These are phyloP conservation scores for Sebastes vulpes DNA, from an alignment of 2,797 vertebrate species.

Conservation along the genomic window DNA sequence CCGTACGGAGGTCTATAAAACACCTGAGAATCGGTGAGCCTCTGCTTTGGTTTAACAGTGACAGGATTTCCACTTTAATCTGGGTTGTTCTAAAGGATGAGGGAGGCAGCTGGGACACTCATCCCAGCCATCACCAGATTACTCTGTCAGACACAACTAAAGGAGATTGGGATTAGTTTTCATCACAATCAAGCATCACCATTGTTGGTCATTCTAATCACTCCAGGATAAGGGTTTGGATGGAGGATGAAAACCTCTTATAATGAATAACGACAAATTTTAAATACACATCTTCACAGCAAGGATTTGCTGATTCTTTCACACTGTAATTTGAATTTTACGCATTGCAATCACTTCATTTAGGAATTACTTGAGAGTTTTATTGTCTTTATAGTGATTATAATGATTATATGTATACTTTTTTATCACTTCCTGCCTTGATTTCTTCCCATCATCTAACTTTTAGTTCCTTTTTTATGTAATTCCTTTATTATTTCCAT, in stretches of 20 bases:
- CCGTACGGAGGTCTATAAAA: not conserved
- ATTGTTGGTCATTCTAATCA: constrained; percentile 27
- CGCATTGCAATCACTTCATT: not conserved
- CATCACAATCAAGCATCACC: constrained; percentile 37
- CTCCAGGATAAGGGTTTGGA: not conserved
- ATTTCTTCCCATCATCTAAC: not conserved
- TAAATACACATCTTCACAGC: not conserved
- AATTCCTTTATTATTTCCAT: not conserved
- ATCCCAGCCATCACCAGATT: constrained; percentile 47
- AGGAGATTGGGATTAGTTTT: constrained; percentile 51
- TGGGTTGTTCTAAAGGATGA: constrained; percentile 11
- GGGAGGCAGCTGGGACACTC: constrained; percentile 42
- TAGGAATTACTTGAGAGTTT: not conserved
- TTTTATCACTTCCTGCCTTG: not conserved
- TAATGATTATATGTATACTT: not conserved
- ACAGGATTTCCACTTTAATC: constrained; percentile 44
- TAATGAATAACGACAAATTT: not conserved
- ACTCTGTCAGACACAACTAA: constrained; percentile 31
- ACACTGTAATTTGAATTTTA: not conserved
- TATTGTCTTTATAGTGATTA: not conserved
- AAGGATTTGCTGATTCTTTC: not conserved
- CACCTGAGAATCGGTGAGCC: constrained; percentile 6
- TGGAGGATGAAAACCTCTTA: not conserved
- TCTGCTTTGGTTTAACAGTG: not conserved
- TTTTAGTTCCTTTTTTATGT: not conserved